phyloP scores from a whole-genome alignment of 2,888 invertebrate genomes.

The Fissipunctia ypsillon region DNA sequence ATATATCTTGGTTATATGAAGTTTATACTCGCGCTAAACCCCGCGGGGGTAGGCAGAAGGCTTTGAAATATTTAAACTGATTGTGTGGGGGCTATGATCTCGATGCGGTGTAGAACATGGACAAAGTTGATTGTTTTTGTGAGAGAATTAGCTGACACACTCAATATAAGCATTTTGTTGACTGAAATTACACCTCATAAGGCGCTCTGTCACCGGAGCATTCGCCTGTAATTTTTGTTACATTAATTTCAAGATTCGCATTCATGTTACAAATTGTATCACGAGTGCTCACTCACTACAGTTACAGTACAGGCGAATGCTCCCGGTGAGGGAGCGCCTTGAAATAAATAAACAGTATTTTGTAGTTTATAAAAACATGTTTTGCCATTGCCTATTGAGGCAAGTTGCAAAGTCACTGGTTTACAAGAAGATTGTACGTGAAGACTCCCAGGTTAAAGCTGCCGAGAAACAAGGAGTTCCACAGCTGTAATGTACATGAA shows the following conservation, averaged over 20 bases:
- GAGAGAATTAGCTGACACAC: constrained; percentile 7
- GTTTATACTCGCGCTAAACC: constrained; percentile 44
- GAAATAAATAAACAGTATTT: background rate
- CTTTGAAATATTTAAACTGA: constrained; percentile 55
- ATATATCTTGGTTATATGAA: constrained; percentile 47
- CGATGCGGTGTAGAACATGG: constrained; percentile 59
- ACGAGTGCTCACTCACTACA: no score
- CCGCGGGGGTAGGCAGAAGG: constrained; percentile 34
- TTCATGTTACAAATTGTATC: no score
- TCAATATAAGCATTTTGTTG: background rate
- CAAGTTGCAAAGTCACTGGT: background rate
- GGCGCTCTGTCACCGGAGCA: no score
- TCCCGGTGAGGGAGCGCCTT: no score
- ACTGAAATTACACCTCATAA: background rate
- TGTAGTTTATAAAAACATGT: background rate
- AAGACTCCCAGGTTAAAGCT: background rate
- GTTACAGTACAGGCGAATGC: no score
- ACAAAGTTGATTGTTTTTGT: constrained; percentile 54
- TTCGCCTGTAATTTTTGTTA: no score
- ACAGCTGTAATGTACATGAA: background rate
- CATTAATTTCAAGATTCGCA: no score
- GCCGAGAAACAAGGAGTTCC: background rate
- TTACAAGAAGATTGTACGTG: background rate
- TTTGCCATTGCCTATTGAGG: background rate
- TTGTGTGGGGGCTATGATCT: constrained; percentile 63